These are phyloP conservation scores for Phylloscopus collybita DNA, from an alignment of 2,797 vertebrate species.

Conservation along the genomic window DNA sequence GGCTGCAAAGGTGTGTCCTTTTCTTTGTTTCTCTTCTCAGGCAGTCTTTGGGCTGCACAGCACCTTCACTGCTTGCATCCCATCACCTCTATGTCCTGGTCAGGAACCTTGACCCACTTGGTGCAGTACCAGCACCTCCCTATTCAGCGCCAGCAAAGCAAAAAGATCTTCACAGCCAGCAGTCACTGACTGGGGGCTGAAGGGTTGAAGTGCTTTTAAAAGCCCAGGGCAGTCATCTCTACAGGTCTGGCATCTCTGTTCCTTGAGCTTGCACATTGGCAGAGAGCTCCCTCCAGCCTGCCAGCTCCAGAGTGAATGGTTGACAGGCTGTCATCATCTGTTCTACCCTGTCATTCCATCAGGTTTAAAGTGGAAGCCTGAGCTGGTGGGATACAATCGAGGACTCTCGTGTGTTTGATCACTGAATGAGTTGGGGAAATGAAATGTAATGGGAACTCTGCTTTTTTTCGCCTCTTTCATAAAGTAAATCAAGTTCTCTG, in stretches of 20 bases:
- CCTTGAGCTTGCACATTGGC: neutral
- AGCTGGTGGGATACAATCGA: neutral
- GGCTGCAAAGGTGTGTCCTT: neutral
- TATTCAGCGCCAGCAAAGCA: neutral
- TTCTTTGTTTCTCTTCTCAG: neutral
- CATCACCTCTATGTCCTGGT: neutral
- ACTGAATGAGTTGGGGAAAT: neutral
- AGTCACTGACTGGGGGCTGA: neutral
- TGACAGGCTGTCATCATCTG: neutral
- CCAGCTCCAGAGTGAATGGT: conserved; percentile 7
- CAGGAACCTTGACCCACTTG: neutral
- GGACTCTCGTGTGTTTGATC: neutral
- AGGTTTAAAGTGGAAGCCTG: neutral
- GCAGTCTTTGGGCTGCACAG: neutral
- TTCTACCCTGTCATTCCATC: neutral
- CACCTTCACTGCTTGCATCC: neutral
- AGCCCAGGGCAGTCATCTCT: neutral
- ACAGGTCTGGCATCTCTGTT: neutral
- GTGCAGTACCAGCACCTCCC: neutral
- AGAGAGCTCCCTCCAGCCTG: neutral
- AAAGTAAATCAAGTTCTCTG: conserved; percentile 7
- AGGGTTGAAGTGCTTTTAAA: neutral
- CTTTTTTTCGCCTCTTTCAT: neutral
- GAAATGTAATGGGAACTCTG: neutral
- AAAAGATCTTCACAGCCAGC: neutral